These are phyloP conservation scores for Oncorhynchus masou DNA, from an alignment of 2,113 vertebrate species.

Conservation along the genomic window DNA sequence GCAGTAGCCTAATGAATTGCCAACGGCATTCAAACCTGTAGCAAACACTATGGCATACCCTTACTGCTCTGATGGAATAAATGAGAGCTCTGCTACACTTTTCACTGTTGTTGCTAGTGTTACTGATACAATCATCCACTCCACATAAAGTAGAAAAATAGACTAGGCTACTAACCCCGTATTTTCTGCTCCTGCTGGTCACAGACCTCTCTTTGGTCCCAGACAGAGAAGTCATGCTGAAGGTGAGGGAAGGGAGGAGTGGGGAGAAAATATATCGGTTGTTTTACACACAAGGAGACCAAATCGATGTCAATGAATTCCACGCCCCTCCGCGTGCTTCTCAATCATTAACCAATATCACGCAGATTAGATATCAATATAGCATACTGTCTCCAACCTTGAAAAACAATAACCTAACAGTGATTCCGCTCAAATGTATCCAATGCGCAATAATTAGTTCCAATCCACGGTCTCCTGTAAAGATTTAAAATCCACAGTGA, in stretches of 20 bases:
- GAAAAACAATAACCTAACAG: conserved; percentile 39
- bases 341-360: conserved; percentile 42
- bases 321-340: conserved; percentile 54
- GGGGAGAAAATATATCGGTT: conserved; percentile 46
- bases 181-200: conserved; percentile 88
- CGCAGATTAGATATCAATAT: conserved; percentile 44
- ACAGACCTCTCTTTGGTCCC: conserved; percentile 92
- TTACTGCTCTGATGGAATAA: too few relatives aligned
- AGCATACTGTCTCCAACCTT: conserved; percentile 16
- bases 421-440: conserved; percentile 12
- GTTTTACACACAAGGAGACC: conserved; percentile 61
- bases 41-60: too few relatives aligned
- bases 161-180: conserved; percentile 79
- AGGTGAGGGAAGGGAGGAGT: conserved; percentile 54
- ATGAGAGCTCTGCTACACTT: too few relatives aligned
- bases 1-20: too few relatives aligned
- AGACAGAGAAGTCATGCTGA: conserved; percentile 93
- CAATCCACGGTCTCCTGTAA: conserved; percentile 65
- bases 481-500: conserved; percentile 55
- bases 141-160: conserved; percentile 28
- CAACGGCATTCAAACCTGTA: too few relatives aligned
- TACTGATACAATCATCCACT: conserved; percentile 5
- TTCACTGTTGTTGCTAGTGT: neutral
- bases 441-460: conserved; percentile 4
- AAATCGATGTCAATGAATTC: conserved; percentile 52